These are phyloP conservation scores for Xyrauchen texanus DNA, from an alignment of 2,113 vertebrate species.

Conservation along the genomic window DNA sequence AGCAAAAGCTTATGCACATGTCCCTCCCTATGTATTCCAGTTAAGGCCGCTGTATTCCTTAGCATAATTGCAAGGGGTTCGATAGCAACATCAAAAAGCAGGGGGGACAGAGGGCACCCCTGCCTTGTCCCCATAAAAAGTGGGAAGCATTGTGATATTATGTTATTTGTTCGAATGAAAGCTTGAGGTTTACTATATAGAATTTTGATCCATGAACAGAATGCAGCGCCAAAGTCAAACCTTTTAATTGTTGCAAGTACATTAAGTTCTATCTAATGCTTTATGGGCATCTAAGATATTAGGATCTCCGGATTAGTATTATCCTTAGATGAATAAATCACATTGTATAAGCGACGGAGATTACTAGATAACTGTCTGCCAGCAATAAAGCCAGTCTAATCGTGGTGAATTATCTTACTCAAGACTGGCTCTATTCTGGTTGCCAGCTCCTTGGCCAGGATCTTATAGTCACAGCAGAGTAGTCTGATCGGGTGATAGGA, in stretches of 20 bases:
- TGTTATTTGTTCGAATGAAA: constrained; percentile 1
- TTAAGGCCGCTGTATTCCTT: not conserved
- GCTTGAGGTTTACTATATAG: constrained; percentile 13
- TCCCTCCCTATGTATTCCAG: not conserved
- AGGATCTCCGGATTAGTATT: not conserved
- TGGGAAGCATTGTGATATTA: not conserved
- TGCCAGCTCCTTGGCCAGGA: not conserved
- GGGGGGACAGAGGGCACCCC: constrained; percentile 6
- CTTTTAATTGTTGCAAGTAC: not conserved
- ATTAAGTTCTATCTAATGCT: constrained; percentile 21
- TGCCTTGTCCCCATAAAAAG: constrained; percentile 12
- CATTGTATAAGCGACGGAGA: not conserved
- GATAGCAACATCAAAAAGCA: too few relatives aligned
- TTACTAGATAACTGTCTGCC: constrained; percentile 12
- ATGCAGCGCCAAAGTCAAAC: constrained; percentile 12
- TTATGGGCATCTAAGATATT: constrained; percentile 28
- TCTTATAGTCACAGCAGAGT: not conserved
- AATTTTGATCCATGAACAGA: constrained; percentile 22
- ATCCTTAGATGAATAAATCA: constrained; percentile 1
- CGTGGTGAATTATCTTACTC: not conserved
- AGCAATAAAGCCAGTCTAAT: constrained; percentile 19
- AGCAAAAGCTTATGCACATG: not conserved
- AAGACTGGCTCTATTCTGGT: constrained; percentile 17
- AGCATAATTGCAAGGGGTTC: constrained; percentile 10
- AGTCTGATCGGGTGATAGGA: too few relatives aligned